Evolutionary conservation across 2,888 invertebrate species (phyloP), one percentile per base, ranked within the genome.

Genomic region (Limnephilus marmoratus): DNA sequence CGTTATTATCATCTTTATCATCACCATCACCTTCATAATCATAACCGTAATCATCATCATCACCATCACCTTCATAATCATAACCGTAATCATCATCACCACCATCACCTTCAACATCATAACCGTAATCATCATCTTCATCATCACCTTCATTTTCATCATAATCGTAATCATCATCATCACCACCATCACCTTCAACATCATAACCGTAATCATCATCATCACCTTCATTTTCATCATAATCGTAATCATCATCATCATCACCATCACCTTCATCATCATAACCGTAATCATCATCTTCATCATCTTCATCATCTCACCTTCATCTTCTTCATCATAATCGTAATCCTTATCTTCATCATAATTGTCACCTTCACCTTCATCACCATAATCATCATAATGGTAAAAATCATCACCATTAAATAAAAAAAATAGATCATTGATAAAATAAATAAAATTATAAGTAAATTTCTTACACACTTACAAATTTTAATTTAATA

Each of bases 271-370:
- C 94, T 1, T 45, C 1, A 12, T 45, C 41, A 11, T 45, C 41
- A 45, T 45, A 11, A 12, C 12, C 41, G 41, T 45, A 9, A 92
- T 94, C 94, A 9, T 94, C 94, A 93, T 95, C 95, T 91, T 95
- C 95, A 92, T 96, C 95, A 24, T 95, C n/a, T n/a, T 94, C 94
- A 9, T 94, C 94, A 93, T 95, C 95, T 91, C 95, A 92, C 96
- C 95, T 18, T 95, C 94, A 68, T 95, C 94, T 45, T 94, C 94
- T 88, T 93, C 95, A 31, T 94, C 93, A 88, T 93, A 31, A 31
- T 2, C 31, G 31, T 31, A 31, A 31, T 1, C 91, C 15, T 94
- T 93, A 31, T 31, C 31, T 18, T 94, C 93, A 31, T 31, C 31
- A 31, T 31, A n/a, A n/a, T n/a, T n/a, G 31, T 94, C 94, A 53